Conservation (phyloP, 2,797 vertebrate species). For the Liparis tanakae region DNA sequence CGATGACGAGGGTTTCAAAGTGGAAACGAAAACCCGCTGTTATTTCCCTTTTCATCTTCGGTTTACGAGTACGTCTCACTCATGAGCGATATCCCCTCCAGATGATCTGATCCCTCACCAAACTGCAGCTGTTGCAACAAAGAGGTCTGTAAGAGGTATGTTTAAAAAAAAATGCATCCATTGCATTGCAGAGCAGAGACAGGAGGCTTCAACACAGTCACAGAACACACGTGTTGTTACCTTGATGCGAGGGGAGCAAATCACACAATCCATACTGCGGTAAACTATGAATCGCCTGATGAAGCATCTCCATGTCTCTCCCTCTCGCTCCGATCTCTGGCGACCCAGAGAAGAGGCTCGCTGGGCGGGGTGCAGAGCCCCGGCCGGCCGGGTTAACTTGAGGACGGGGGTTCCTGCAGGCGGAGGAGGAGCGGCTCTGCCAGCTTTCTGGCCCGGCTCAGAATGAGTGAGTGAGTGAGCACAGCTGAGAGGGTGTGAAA, state of each 20-base stretch:
- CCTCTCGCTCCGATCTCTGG: conserved; percentile 28
- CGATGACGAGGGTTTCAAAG: conserved; percentile 19
- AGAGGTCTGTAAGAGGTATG: conserved; percentile 2
- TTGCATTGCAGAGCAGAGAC: background rate
- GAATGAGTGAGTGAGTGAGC: conserved; percentile 80
- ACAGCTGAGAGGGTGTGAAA: conserved; percentile 84
- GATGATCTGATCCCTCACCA: conserved; percentile 47
- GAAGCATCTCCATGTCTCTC: conserved; percentile 79
- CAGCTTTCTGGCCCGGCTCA: conserved; percentile 80
- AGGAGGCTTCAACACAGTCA: conserved; percentile 26
- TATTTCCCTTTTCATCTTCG: conserved; percentile 12
- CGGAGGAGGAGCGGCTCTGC: too few species aligned
- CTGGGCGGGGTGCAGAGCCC: conserved; percentile 42
- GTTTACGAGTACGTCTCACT: conserved; percentile 15
- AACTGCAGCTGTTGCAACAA: conserved; percentile 54
- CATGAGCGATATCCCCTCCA: conserved; percentile 31
- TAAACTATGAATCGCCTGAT: conserved; percentile 60
- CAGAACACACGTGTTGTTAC: conserved; percentile 72
- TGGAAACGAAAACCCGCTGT: background rate
- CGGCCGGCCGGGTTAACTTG: conserved; percentile 58
- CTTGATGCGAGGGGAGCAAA: conserved; percentile 76
- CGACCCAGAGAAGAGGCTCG: conserved; percentile 50
- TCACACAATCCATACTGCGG: conserved; percentile 76
- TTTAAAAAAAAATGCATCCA: conserved; percentile 16
- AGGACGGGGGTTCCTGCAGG: conserved; percentile 65